Evolutionary conservation across 1,140 invertebrate genomes (phyloP), one percentile per base, ranked within the genome.

Genomic region (Drosophila parabipectinata): DNA sequence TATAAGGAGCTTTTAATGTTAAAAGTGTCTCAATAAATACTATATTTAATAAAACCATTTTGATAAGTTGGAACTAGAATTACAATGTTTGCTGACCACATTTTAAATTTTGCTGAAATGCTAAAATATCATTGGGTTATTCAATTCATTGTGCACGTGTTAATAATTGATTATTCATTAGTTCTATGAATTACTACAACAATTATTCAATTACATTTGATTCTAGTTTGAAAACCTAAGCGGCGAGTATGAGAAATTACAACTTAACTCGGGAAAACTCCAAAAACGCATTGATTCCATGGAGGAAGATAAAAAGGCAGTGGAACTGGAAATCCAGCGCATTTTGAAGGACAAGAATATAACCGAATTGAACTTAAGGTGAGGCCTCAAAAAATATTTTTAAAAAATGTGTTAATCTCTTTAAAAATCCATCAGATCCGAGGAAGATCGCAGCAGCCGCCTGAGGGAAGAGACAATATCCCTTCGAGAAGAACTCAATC

Each of bases 401-500:
- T 24, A 8, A 26, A n/a, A 0, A 1, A 7, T 6, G 32, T 9
- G 0, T 1, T 3, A 51, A 10, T 0, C 9, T 0, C 0, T 12
- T 7, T 1, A 10, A 18, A 14, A 0, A n/a, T n/a, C 26, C 15
- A 89, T 90, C 44, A 94, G 95, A 78, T 93, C 94, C 1, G 96
- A 96, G 91, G 96, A 97, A 90, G 95, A 97, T 76, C 93, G 95
- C 21, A 95, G 94, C 41, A 96, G 95, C 69, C 94, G 95, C 15
- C 92, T 97, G 58, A 93, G 95, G 50, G 95, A 96, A 85, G 96
- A 97, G 83, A 90, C 96, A 1, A 93, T 97, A 14, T 95, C 94
- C 0, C 77, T 95, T 2, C 92, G 95, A 1, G 96, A 97, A 91
- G 96, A 97, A 72, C 92, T 97, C 1, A 96, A 95, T 85, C 95